These are phyloP conservation scores for Thamnaconus septentrionalis DNA, from an alignment of 2,113 vertebrate genomes.

Conservation along the genomic window DNA sequence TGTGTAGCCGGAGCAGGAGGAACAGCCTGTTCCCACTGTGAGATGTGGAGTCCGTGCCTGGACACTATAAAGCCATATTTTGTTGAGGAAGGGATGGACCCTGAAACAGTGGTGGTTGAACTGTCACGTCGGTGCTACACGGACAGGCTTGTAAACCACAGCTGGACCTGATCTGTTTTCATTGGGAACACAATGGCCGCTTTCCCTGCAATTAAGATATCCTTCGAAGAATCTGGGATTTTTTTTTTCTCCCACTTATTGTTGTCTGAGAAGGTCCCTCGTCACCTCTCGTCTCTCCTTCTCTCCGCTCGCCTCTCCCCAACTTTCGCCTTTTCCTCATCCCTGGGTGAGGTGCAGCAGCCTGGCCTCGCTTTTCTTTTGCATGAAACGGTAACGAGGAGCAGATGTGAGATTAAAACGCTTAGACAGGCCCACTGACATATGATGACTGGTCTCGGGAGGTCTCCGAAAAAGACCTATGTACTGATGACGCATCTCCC, in stretches of 20 bases:
- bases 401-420: constrained; percentile 82
- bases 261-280: constrained; percentile 8
- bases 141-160: constrained; percentile 29
- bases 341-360: constrained; percentile 58
- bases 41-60: too few relatives aligned
- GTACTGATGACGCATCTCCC: constrained; percentile 71
- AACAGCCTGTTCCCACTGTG: too few relatives aligned
- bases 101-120: constrained; percentile 33
- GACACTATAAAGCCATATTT: too few relatives aligned
- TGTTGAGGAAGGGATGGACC: constrained; percentile 11
- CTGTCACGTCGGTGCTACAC: constrained; percentile 30
- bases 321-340: constrained; percentile 32
- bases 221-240: constrained; percentile 31
- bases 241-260: constrained; percentile 18
- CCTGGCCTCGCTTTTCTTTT: constrained; percentile 60
- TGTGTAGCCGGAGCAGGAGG: too few relatives aligned
- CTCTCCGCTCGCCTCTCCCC: constrained; percentile 14
- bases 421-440: constrained; percentile 74
- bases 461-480: constrained; percentile 69
- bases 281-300: constrained; percentile 28
- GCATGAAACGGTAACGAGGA: constrained; percentile 74
- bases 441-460: constrained; percentile 72
- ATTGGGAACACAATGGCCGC: constrained; percentile 40
- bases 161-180: constrained; percentile 42
- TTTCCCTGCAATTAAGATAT: constrained; percentile 38